These are phyloP conservation scores for Leptopilina drosophilae DNA, from an alignment of 2,888 invertebrate genomes.

Conservation along the genomic window DNA sequence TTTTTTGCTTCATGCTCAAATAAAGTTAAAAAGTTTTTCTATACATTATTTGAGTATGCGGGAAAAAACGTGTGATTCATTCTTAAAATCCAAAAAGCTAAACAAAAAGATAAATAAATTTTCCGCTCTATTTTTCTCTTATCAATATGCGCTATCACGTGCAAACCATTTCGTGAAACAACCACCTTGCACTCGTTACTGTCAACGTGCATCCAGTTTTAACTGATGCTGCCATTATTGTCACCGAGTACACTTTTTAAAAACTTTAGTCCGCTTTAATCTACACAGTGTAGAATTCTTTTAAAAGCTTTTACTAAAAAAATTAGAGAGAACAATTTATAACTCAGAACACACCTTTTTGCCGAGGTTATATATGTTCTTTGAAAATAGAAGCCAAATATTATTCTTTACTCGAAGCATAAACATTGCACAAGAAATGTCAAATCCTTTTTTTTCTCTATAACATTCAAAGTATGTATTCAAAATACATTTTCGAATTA, in stretches of 20 bases:
- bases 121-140: conserved; percentile 10
- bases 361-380: not conserved
- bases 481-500: too few relatives aligned
- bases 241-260: conserved; percentile 18
- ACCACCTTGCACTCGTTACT: conserved; percentile 27
- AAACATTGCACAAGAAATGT: not conserved
- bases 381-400: not conserved
- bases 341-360: not conserved
- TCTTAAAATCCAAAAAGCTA: conserved; percentile 2
- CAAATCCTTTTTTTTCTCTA: too few relatives aligned
- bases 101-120: not conserved
- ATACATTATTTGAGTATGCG: not conserved
- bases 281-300: not conserved
- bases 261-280: not conserved
- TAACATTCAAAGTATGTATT: too few relatives aligned
- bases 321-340: conserved; percentile 3
- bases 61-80: conserved; percentile 1
- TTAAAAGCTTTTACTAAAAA: conserved; percentile 10
- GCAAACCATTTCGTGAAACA: conserved; percentile 27
- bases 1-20: not conserved
- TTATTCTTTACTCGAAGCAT: not conserved
- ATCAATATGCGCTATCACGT: conserved; percentile 37
- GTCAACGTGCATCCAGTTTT: conserved; percentile 2
- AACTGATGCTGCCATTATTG: conserved; percentile 21
- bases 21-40: not conserved